These are phyloP conservation scores for Nycticorax nycticorax DNA, from an alignment of 2,113 vertebrate genomes.

Conservation along the genomic window DNA sequence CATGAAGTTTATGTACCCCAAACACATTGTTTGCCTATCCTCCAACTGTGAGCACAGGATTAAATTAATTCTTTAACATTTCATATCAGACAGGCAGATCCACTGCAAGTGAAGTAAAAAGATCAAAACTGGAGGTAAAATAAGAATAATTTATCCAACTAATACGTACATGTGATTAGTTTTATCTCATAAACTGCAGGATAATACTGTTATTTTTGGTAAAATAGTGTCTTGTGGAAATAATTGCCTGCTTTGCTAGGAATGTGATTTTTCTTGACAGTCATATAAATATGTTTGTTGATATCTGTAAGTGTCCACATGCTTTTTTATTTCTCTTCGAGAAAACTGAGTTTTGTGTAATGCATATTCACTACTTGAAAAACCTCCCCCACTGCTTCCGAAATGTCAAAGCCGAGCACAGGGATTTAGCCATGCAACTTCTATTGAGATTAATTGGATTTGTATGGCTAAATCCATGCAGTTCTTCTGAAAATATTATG, in stretches of 20 bases:
- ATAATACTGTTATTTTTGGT: slow-evolving; percentile 12
- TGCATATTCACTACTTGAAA: slow-evolving; percentile 2
- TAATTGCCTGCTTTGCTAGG: neutral
- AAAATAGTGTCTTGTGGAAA: neutral
- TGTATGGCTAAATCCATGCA: slow-evolving; percentile 54
- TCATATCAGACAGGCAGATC: neutral
- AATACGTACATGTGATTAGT: neutral
- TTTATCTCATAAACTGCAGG: slow-evolving; percentile 32
- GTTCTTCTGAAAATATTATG: slow-evolving; percentile 29
- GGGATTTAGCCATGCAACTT: slow-evolving; percentile 57
- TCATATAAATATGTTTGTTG: neutral
- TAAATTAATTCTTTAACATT: neutral
- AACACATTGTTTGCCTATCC: neutral
- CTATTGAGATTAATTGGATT: slow-evolving; percentile 64
- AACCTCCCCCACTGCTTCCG: slow-evolving; percentile 56
- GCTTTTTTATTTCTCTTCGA: slow-evolving; percentile 4
- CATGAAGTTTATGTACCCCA: neutral
- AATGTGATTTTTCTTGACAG: neutral
- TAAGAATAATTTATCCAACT: slow-evolving; percentile 25
- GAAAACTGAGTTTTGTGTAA: slow-evolving; percentile 25
- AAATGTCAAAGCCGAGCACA: slow-evolving; percentile 44
- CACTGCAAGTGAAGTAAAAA: neutral
- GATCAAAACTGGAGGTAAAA: slow-evolving; percentile 20
- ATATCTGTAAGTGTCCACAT: neutral
- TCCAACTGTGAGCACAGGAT: neutral